Conservation (phyloP, 2,113 vertebrate genomes). For the Chaetura pelagica region DNA sequence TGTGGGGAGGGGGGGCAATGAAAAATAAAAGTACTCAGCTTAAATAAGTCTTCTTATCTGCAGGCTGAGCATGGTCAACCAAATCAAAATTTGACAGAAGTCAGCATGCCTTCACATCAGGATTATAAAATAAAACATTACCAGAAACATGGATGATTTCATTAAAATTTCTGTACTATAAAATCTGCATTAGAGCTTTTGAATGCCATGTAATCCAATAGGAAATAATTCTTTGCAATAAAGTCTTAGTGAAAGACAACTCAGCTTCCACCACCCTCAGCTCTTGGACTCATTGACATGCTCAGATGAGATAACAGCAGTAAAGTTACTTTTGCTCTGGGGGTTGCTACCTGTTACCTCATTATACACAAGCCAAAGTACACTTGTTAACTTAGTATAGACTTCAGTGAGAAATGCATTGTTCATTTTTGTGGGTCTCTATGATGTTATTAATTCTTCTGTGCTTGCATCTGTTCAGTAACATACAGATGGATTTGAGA, state of each 20-base stretch:
- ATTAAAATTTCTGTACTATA: not conserved
- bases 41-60: not conserved
- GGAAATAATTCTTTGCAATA: not conserved
- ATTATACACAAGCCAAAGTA: not conserved
- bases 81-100: not conserved
- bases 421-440: not conserved
- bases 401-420: not conserved
- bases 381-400: not conserved
- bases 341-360: not conserved
- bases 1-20: accelerated
- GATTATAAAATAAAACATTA: not conserved
- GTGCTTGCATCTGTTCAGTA: not conserved
- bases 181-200: not conserved
- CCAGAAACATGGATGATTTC: not conserved
- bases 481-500: not conserved
- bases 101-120: not conserved
- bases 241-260: not conserved
- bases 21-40: accelerated
- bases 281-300: accelerated
- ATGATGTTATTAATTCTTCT: not conserved
- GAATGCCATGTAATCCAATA: not conserved
- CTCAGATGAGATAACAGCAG: not conserved
- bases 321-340: not conserved
- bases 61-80: not conserved
- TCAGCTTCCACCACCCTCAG: not conserved